Conservation (phyloP, 30 jellyfish, hydroid and myxozoan genomes). For the Nemopilema nomurai region DNA sequence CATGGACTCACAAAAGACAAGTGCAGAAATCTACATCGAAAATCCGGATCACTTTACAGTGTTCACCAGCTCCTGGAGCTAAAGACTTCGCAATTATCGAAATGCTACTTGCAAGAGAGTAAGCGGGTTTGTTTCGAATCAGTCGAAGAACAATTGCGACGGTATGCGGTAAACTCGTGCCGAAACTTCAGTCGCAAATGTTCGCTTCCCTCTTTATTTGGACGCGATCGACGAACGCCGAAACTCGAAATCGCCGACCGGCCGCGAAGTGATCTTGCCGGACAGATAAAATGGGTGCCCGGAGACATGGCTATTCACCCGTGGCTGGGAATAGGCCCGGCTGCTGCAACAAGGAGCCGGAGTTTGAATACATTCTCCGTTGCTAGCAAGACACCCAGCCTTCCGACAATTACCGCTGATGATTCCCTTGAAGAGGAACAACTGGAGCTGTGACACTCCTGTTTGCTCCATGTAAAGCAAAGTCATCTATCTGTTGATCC, state of each 20-base stretch:
- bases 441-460: background rate
- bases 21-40: constrained; percentile 8
- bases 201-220: constrained; percentile 9
- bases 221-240: constrained; percentile 10
- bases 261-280: constrained; percentile 19
- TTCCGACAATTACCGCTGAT: constrained; percentile 22
- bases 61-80: constrained; percentile 25
- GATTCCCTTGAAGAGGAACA: background rate
- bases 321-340: background rate
- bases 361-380: constrained; percentile 6
- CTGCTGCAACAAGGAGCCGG: constrained; percentile 3
- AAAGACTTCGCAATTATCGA: constrained; percentile 2
- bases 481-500: no score
- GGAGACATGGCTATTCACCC: background rate
- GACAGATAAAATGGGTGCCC: background rate
- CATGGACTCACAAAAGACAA: constrained; percentile 5
- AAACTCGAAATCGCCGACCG: constrained; percentile 9
- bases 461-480: no score
- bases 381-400: constrained; percentile 27
- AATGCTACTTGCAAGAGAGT: constrained; percentile 12
- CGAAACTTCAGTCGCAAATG: constrained; percentile 1
- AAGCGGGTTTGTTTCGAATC: constrained; percentile 19
- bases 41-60: constrained; percentile 20
- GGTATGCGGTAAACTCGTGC: background rate
- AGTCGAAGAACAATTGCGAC: constrained; percentile 16